Evolutionary conservation across 2,113 vertebrate genomes (phyloP).

Genomic region (Neolamprologus tretocephalus): DNA sequence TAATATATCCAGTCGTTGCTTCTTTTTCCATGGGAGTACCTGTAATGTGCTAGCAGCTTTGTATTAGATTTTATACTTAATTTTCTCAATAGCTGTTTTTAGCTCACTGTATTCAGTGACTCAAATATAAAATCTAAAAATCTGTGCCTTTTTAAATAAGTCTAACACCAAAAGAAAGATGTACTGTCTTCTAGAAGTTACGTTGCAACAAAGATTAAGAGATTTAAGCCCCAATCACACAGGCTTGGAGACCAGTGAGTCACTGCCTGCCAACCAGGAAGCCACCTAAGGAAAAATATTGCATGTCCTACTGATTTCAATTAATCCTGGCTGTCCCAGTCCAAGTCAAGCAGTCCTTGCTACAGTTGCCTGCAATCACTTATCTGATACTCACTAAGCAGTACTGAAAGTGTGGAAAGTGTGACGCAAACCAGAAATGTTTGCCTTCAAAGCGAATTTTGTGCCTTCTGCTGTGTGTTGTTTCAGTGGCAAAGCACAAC

Average conservation of each 20-base stretch:
- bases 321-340: background rate
- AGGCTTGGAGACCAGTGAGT: background rate
- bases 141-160: background rate
- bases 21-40: background rate
- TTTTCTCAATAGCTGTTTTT: background rate
- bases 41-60: background rate
- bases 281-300: background rate
- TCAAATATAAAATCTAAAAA: background rate
- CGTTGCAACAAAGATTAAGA: background rate
- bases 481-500: background rate
- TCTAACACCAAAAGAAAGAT: background rate
- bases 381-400: background rate
- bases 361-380: background rate
- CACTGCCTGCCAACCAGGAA: background rate
- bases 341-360: background rate
- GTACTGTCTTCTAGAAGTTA: background rate
- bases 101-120: background rate
- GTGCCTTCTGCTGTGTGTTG: background rate
- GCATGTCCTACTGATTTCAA: background rate
- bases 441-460: background rate
- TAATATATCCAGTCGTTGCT: background rate
- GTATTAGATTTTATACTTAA: background rate
- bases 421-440: background rate
- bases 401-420: background rate
- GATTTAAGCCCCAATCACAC: background rate